Percentiles rank a stretch among this genome's conserved stretches.
Evolutionary conservation across 2,888 invertebrate genomes (phyloP).

Genomic region (Trypoxylon attenuatum): DNA sequence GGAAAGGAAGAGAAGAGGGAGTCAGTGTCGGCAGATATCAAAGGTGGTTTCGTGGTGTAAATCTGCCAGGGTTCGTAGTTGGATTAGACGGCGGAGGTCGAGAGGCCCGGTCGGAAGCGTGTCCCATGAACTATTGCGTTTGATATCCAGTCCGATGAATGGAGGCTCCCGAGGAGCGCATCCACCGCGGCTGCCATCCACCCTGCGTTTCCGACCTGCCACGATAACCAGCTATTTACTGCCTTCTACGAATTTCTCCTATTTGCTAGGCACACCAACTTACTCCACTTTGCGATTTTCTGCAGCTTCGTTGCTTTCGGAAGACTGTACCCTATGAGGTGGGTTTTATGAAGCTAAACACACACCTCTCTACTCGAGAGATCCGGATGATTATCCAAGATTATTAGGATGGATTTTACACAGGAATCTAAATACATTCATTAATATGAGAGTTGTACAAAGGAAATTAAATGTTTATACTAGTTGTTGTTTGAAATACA

Average conservation of each 20-base stretch:
- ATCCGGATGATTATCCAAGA: too few relatives aligned
- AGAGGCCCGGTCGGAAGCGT: conserved; percentile 61
- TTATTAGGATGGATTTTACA: too few relatives aligned
- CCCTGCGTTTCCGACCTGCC: conserved; percentile 65
- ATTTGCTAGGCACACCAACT: conserved; percentile 60
- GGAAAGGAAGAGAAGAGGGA: conserved; percentile 46
- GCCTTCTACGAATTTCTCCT: conserved; percentile 64
- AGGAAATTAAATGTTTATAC: too few relatives aligned
- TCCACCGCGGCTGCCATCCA: conserved; percentile 53
- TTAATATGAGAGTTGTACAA: too few relatives aligned
- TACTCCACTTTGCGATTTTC: too few relatives aligned
- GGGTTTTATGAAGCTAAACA: too few relatives aligned
- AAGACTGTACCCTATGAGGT: too few relatives aligned
- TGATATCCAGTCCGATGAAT: conserved; percentile 71
- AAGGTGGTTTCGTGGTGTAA: conserved; percentile 42
- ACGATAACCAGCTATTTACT: conserved; percentile 73
- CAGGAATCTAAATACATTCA: too few relatives aligned
- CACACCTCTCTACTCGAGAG: too few relatives aligned
- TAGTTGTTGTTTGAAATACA: too few relatives aligned
- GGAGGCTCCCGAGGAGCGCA: conserved; percentile 60
- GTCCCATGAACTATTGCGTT: conserved; percentile 71
- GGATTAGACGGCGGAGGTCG: conserved; percentile 56
- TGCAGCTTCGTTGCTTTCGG: too few relatives aligned
- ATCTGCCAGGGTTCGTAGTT: conserved; percentile 56
- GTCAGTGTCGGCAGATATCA: conserved; percentile 52